Conservation (phyloP, 1,140 invertebrate genomes). For the Schlechtendalia chinensis region DNA sequence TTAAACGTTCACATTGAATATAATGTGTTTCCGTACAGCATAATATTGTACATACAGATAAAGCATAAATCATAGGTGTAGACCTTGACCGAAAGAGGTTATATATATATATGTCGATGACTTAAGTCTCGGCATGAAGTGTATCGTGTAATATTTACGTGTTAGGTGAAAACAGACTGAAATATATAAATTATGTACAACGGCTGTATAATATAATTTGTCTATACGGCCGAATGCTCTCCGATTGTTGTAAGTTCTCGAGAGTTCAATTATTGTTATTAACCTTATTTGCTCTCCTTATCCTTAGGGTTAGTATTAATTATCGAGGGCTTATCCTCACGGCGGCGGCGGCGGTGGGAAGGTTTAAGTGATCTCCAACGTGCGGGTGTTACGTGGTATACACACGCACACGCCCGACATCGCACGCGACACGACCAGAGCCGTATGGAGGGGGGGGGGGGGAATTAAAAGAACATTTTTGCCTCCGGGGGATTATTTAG, state of each 20-base stretch:
- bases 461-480: constrained; percentile 50
- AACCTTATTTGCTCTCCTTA: constrained; percentile 46
- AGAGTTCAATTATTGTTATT: constrained; percentile 45
- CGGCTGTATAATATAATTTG: background rate
- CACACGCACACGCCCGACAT: background rate
- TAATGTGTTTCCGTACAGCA: constrained; percentile 1
- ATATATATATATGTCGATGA: too few relatives aligned
- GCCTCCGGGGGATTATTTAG: constrained; percentile 40
- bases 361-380: constrained; percentile 38
- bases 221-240: background rate
- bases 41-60: background rate
- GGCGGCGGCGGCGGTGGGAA: background rate
- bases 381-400: background rate
- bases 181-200: background rate
- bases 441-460: background rate
- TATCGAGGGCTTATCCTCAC: constrained; percentile 33
- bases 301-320: constrained; percentile 48
- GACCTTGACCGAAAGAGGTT: too few relatives aligned
- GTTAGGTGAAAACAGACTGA: too few relatives aligned
- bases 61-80: too few relatives aligned
- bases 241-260: constrained; percentile 10
- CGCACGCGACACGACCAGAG: background rate
- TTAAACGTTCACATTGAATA: background rate
- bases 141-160: too few relatives aligned
- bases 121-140: too few relatives aligned